Percentiles rank a stretch among this genome's conserved stretches.
These are phyloP conservation scores for Anser cygnoides DNA, from an alignment of 2,113 vertebrate species.

Conservation along the genomic window DNA sequence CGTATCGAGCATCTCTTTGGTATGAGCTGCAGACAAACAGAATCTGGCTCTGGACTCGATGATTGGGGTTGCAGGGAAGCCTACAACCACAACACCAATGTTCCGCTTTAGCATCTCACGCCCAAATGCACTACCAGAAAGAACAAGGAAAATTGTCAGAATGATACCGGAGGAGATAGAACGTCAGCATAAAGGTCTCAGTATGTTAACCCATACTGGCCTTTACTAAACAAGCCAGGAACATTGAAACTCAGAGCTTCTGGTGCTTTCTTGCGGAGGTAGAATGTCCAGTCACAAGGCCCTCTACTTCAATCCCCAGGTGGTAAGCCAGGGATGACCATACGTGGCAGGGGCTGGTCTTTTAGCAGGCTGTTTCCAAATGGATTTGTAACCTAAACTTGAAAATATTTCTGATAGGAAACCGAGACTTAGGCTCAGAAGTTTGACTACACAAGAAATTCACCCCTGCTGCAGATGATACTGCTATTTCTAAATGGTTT, in stretches of 20 bases:
- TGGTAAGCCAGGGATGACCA: background rate
- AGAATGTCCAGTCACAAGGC: conserved; percentile 10
- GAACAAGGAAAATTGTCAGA: background rate
- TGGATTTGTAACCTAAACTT: conserved; percentile 31
- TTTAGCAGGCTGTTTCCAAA: conserved; percentile 35
- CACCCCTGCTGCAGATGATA: background rate
- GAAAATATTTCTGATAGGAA: background rate
- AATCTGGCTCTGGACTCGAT: conserved; percentile 97
- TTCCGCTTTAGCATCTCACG: conserved; percentile 96
- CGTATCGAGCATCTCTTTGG: conserved; percentile 91
- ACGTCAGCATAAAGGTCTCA: background rate
- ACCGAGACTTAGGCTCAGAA: background rate
- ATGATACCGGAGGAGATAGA: background rate
- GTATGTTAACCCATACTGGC: background rate
- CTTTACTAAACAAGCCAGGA: background rate
- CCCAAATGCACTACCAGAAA: conserved; percentile 87
- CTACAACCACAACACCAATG: conserved; percentile 94
- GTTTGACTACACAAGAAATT: conserved; percentile 20
- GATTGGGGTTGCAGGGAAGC: conserved; percentile 96
- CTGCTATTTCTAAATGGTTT: background rate
- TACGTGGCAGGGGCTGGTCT: background rate
- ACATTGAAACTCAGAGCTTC: background rate
- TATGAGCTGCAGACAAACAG: conserved; percentile 93
- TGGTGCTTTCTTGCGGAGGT: background rate
- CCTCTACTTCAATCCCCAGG: conserved; percentile 5